Percentiles rank a stretch among this genome's conserved stretches.
Conservation (phyloP, 2,113 vertebrate genomes). For the Heterocephalus glaber region DNA sequence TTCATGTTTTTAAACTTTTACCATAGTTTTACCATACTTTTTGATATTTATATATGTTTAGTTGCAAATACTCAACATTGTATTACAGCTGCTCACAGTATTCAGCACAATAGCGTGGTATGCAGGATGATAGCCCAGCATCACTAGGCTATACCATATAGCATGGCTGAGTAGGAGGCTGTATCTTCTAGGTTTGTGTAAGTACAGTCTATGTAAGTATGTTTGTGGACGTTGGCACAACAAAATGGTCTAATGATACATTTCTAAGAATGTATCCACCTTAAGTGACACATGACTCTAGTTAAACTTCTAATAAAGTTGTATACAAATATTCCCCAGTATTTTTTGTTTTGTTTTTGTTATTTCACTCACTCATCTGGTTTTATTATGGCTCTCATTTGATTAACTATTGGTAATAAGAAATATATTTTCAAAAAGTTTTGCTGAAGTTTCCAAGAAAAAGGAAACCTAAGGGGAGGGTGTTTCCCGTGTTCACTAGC, state of each 20-base stretch:
- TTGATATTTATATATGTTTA: not conserved
- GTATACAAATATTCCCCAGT: not conserved
- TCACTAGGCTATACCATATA: no score
- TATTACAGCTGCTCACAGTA: not conserved
- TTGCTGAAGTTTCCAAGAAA: not conserved
- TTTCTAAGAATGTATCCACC: not conserved
- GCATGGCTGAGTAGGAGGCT: not conserved
- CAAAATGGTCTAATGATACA: not conserved
- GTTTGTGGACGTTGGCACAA: not conserved
- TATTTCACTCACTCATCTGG: not conserved
- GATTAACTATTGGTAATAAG: not conserved
- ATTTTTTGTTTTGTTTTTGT: not conserved
- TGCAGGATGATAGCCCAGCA: not conserved
- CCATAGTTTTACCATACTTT: not conserved
- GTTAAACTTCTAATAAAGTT: not conserved
- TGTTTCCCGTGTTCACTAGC: fast-evolving
- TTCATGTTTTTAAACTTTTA: not conserved
- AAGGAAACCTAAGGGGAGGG: not conserved
- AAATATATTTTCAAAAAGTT: not conserved
- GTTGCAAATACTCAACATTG: no score
- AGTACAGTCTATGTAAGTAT: not conserved
- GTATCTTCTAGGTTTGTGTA: not conserved
- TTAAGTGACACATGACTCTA: not conserved
- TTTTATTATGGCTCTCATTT: not conserved
- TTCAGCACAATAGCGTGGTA: no score